Base-by-base conservation (phyloP, 2,888 invertebrate genomes). In the Dasypolia templi region DNA sequence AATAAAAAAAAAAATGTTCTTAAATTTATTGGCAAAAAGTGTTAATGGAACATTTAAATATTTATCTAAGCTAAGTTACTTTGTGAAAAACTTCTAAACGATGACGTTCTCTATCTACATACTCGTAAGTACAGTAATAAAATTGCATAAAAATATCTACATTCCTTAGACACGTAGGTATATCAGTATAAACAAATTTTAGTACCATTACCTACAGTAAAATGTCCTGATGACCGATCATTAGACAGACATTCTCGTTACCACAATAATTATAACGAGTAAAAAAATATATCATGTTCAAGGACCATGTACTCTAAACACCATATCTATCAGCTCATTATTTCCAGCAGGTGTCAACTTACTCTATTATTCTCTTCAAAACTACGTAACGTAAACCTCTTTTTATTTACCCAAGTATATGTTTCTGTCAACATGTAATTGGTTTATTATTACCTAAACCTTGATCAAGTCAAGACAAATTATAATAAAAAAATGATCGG, bases 401-500 rank as follows among this genome's bases (percentile, higher is more conserved):
- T 79, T 75, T 70, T 75, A 58, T 55, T 53, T 56, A n/a, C 14
- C 12, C 56, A 72, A 81, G 72, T 75, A 75, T 74, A 77, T 58
- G 58, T 80, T 77, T 59, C 72, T 72, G 81, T 66, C 75, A 62
- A 74, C n/a, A 26, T 75, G 59, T 84, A 81, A 84, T 86, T 81
- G 72, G 81, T 77, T 73, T 79, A 83, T 83, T 77, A n/a, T n/a
- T n/a, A n/a, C n/a, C n/a, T n/a, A 86, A 77, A 79, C 79, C 74
- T 32, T 85, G 83, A 81, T 86, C 79, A 77, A 81, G 77, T 77
- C 86, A 62, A 65, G 74, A 85, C 81, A 73, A 83, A 83, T 86
- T 70, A 83, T 77, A 39, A 53, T 63, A 82, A 77, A 84, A 83
- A 82, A 69, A 5, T 77, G 67, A 81, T 84, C 72, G 72, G 39